Base-by-base conservation (phyloP, 2,797 vertebrate species). In the Euphonia xanthogaster region DNA sequence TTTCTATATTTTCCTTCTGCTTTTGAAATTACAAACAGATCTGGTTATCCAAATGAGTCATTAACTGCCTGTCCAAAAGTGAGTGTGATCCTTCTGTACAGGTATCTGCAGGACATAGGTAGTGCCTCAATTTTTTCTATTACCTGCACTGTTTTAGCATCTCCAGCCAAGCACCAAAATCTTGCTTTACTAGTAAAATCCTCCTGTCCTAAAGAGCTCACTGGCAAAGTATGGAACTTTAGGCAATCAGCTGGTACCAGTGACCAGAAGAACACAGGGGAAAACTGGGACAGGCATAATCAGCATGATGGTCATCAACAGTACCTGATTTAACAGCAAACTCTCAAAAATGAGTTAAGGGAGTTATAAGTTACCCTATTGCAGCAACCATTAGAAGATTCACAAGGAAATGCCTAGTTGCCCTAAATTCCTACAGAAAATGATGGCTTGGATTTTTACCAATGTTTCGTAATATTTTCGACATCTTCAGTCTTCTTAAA, bases 11-110 rank as follows among this genome's bases (percentile, higher is more conserved):
- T 94, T 66, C n/a, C 9, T 12, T 60, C 75, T 86, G 40, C 24
- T 93, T 91, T 88, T 76, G 54, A 72, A 95, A 83, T 74, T 68
- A 31, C 44, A 75, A 14, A 30, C 33, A 63, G n/a, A 27, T 53
- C 37, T 86, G 55, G 21, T 70, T 76, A 66, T 76, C 57, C 72
- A 90, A 78, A 66, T 33, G 60, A 78, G 40, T 86, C 55, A 51
- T 71, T 89, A 77, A 63, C 27, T 81, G 19, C 61, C 44, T 88
- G 55, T 45, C 73, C 62, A 86, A 75, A 93, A 90, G 9, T 35
- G 33, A 68, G 42, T 35, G 14, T 13, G 31, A 83, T 77, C 40
- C 51, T 82, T 58, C 85, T 90, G 39, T 35, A 18, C 19, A 37
- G 70, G 47, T 57, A 57, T 14, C 42, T 77, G 14, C n/a, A 37